Evolutionary conservation across 2,113 vertebrate genomes (phyloP), one percentile per base, ranked within the genome.

Genomic region (Malurus alboscapulatus): DNA sequence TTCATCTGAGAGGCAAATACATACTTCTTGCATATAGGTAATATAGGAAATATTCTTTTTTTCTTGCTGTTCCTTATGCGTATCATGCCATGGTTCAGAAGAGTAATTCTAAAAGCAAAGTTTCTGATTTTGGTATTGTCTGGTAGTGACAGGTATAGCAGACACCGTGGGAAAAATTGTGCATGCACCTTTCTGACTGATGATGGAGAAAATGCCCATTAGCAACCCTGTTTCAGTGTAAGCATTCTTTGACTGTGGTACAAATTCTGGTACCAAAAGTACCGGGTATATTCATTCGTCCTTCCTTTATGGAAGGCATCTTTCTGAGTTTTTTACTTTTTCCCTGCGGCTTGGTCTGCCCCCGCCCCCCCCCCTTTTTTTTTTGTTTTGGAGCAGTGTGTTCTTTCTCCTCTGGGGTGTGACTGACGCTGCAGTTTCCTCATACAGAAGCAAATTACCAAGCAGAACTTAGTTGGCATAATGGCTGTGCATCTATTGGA

Each of bases 281-380:
- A 57, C 21, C 24, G 11, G 13, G 5, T 59, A 7, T 48, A 47
- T 44, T 72, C 1, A 19, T 34, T 74, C 69, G 4, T 15, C 17
- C 17, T 71, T 84, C 34, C 32, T 78, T 61, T 66, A n/a, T 30
- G 29, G 32, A 57, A 74, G 14, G 4, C 22, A 7, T 54, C 7
- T 53, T 20, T 55, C 20, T 44, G 9, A 20, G 10, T 6, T 24
- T 55, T 84, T 87, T 48, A 11, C 36, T 77, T 71, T 24, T 2
- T 5, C 16, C 9, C 9, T 11, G 14, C 6, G 6, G 32, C 12
- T 7, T 16, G 13, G 22, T 21, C 4, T 2, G 42, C 6, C 3
- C 5, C 4, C 3, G 1, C 4, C 10, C 8, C 5, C 1, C 3
- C 8, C 0, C 5, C 2, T 3, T 5, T 10, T 8, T 4, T 10